A percentile compares a stretch with the other conserved stretches of the same genome.
Conservation (phyloP, 2,797 vertebrate genomes). For the Ctenopoma multispine region DNA sequence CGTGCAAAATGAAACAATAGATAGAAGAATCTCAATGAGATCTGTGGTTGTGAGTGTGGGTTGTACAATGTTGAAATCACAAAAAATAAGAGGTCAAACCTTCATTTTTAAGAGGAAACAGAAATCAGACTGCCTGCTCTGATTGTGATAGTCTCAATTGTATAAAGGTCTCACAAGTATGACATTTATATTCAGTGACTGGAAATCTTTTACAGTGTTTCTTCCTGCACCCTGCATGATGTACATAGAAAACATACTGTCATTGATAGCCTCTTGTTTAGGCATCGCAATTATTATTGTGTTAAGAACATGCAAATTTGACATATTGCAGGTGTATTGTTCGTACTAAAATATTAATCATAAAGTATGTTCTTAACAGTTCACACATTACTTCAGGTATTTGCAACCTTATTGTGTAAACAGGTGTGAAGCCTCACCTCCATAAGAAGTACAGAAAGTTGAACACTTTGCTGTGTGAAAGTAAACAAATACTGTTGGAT, state of each 20-base stretch:
- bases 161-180: too few relatives aligned
- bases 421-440: not conserved
- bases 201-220: not conserved
- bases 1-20: too few relatives aligned
- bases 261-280: not conserved
- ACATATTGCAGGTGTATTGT: not conserved
- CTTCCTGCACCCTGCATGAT: not conserved
- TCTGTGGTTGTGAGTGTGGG: not conserved
- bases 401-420: not conserved
- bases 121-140: not conserved
- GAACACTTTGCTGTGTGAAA: conserved; percentile 12
- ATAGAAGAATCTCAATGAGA: too few relatives aligned
- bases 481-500: conserved; percentile 36
- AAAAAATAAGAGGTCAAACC: not conserved
- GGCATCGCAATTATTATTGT: too few relatives aligned
- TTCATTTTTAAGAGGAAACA: not conserved
- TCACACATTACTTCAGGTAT: not conserved
- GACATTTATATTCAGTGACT: not conserved
- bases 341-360: not conserved
- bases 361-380: not conserved
- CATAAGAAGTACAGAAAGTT: not conserved
- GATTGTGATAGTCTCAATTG: not conserved
- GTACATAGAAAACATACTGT: not conserved
- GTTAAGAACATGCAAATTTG: not conserved
- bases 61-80: not conserved